Conservation (phyloP, 2,113 vertebrate species). For the Corythornis madagascariensis region DNA sequence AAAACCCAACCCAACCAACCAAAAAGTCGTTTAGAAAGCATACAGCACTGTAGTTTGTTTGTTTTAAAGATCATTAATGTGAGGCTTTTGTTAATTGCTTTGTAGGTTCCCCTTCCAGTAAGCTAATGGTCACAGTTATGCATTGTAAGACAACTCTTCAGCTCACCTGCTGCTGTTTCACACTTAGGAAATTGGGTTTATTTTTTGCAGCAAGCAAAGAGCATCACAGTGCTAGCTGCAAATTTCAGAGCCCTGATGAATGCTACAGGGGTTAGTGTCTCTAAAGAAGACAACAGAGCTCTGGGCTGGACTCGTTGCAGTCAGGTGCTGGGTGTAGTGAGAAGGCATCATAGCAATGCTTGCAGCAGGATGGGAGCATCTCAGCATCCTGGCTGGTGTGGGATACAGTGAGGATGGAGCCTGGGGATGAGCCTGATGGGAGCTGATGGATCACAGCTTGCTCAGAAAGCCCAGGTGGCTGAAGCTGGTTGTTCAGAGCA, state of each 20-base stretch:
- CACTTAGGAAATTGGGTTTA: not conserved
- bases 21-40: not conserved
- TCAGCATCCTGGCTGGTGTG: not conserved
- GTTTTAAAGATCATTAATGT: not conserved
- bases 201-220: not conserved
- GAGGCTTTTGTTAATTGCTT: not conserved
- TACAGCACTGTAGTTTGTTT: not conserved
- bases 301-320: not conserved
- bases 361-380: accelerated
- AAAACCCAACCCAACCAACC: not conserved
- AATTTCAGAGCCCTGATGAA: not conserved
- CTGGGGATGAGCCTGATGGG: not conserved
- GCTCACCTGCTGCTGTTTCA: not conserved
- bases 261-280: not conserved
- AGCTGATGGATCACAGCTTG: not conserved
- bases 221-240: not conserved
- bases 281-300: not conserved
- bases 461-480: accelerated
- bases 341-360: not conserved
- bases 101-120: not conserved
- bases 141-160: not conserved
- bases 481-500: not conserved
- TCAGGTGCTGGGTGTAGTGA: not conserved
- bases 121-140: accelerated
- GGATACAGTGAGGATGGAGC: not conserved